phyloP scores from a whole-genome alignment of 2,888 invertebrate genomes.

The Trisateles emortualis region DNA sequence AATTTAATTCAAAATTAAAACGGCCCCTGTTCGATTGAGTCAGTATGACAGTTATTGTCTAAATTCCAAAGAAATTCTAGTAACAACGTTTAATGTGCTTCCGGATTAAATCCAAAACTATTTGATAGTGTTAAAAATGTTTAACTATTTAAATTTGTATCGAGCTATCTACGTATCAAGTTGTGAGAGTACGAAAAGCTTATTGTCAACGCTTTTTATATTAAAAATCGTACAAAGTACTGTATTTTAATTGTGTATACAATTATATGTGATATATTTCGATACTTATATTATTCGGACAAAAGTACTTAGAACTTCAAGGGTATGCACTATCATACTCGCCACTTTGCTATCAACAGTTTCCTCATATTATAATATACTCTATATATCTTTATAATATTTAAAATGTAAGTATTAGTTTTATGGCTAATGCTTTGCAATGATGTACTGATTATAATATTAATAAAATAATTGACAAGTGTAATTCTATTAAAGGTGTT shows the following conservation, averaged over 20 bases:
- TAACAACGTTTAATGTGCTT: conserved; percentile 25
- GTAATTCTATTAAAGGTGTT: conserved; percentile 33
- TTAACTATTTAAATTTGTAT: conserved; percentile 41
- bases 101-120: conserved; percentile 50
- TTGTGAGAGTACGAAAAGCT: conserved; percentile 47
- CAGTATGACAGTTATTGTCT: background rate
- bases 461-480: conserved; percentile 22
- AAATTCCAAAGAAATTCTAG: conserved; percentile 35
- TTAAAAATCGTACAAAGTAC: conserved; percentile 38
- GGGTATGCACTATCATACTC: conserved; percentile 19
- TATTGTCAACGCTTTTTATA: conserved; percentile 37
- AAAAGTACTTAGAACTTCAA: conserved; percentile 42
- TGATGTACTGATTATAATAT: conserved; percentile 42
- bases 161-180: conserved; percentile 43
- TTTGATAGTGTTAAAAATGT: conserved; percentile 31
- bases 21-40: conserved; percentile 41
- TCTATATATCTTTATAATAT: conserved; percentile 11
- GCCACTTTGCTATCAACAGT: conserved; percentile 22
- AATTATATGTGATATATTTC: conserved; percentile 41
- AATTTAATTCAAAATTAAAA: conserved; percentile 52
- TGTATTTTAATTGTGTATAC: conserved; percentile 11
- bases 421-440: conserved; percentile 39
- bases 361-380: conserved; percentile 25
- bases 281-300: conserved; percentile 45
- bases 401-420: conserved; percentile 37